Evolutionary conservation across 92 coral and sea anemone species (phyloP), one percentile per base, ranked within the genome.

Genomic region (Pocillopora meandrina): DNA sequence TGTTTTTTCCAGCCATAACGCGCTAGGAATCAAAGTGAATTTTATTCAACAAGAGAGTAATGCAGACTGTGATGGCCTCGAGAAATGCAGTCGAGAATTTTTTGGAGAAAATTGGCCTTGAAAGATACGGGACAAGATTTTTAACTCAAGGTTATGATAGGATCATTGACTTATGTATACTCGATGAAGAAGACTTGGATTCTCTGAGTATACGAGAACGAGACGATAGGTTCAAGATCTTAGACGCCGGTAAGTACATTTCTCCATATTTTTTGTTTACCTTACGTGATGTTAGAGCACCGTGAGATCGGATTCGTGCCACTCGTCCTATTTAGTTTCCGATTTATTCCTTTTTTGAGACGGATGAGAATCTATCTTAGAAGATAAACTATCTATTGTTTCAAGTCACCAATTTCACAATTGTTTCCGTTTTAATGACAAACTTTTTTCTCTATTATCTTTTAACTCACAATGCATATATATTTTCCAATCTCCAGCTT

Each of bases 241-340:
- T 93, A 12, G 64, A 87, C 65, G 91, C 94, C 34, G 95, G 98
- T 95, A 72, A 90, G 93, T 69, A 34, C 59, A 62, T 20, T 56
- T 65, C 19, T 68, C 10, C 18, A 52, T 58, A 8, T 21, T 11
- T 3, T 42, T 3, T 42, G 8, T 42, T 42, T 42, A 42, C 52
- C 52, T 1, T 7, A 42, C 4, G 5, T 35, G 18, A 23, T 76
- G 19, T 61, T 31, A 9, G 26, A 31, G 21, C 21, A 49, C 31
- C 63, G 23, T 74, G 3, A 57, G 11, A 61, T 16, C 72, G 26
- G 18, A 35, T 65, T 55, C 55, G 19, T 76, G 63, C 15, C 76
- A 60, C 65, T 62, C 36, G 74, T 55, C 15, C 3, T 2, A 70
- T 15, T 1, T 15, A 15, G 18, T 70, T 6, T 33, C 9, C 74